Percentiles rank a stretch among this genome's conserved stretches.
These are phyloP conservation scores for Dromiciops gliroides DNA, from an alignment of 2,113 vertebrate species.

Conservation along the genomic window DNA sequence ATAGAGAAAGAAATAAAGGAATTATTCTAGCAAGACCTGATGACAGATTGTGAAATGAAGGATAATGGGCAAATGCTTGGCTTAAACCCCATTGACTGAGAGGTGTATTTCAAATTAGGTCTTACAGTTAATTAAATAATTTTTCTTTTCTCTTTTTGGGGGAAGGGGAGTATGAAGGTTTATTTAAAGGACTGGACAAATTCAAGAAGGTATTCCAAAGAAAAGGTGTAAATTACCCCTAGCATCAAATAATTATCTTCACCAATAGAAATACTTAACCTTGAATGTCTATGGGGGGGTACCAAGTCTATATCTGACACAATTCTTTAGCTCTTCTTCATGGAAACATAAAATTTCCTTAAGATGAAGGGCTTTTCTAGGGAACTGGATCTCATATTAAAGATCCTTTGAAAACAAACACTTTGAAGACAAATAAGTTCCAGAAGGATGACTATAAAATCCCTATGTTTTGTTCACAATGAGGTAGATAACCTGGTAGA, in stretches of 20 bases:
- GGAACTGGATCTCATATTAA: constrained; percentile 59
- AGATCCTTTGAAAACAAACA: constrained; percentile 71
- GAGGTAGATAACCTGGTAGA: constrained; percentile 32
- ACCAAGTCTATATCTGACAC: constrained; percentile 26
- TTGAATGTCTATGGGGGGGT: constrained; percentile 13
- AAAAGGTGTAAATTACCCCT: constrained; percentile 10
- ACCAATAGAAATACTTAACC: constrained; percentile 1
- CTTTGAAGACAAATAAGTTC: constrained; percentile 76
- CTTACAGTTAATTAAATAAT: constrained; percentile 17
- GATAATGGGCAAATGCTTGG: not conserved
- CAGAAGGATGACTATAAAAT: constrained; percentile 74
- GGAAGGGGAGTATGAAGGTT: not conserved
- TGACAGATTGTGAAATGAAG: not conserved
- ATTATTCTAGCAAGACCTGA: not conserved
- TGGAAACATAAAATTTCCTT: constrained; percentile 59
- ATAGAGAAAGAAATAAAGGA: not conserved
- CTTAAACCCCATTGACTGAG: not conserved
- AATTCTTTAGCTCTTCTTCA: constrained; percentile 47
- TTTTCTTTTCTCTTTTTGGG: not conserved
- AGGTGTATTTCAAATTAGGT: not conserved
- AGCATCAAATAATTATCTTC: constrained; percentile 16
- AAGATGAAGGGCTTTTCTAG: constrained; percentile 63
- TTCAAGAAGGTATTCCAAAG: not conserved
- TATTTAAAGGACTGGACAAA: not conserved
- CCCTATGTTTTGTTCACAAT: constrained; percentile 63